These are phyloP conservation scores for Drosophila pseudotalamancana DNA, from an alignment of 2,888 invertebrate genomes.

Conservation along the genomic window DNA sequence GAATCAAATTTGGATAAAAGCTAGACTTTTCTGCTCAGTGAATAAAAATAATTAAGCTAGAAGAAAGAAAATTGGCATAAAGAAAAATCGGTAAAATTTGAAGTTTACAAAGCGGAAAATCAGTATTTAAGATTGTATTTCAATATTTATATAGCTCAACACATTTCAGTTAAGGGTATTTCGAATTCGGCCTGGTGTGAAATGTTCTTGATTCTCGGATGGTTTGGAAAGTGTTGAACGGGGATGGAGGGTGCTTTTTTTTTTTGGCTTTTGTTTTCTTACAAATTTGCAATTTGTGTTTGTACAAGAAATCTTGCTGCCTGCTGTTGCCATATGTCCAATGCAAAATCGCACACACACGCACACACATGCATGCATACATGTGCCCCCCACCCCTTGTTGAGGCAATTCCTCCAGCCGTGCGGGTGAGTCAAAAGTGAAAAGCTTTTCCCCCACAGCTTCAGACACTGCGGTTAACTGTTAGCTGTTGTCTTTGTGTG, in stretches of 20 bases:
- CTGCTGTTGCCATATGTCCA: slow-evolving; percentile 65
- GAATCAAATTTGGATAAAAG: too few relatives aligned
- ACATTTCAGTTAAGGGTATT: slow-evolving; percentile 10
- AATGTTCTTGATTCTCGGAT: too few relatives aligned
- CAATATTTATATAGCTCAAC: too few relatives aligned
- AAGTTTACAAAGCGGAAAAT: too few relatives aligned
- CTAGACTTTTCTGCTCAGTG: too few relatives aligned
- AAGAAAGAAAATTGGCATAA: too few relatives aligned
- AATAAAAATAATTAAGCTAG: too few relatives aligned
- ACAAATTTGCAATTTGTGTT: slow-evolving; percentile 67
- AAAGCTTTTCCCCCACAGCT: slow-evolving; percentile 12
- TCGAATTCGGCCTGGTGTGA: not conserved
- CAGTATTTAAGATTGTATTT: too few relatives aligned
- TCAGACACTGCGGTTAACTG: not conserved
- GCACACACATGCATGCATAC: not conserved
- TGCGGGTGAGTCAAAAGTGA: slow-evolving; percentile 47
- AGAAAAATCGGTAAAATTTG: too few relatives aligned
- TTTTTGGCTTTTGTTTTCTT: slow-evolving; percentile 25
- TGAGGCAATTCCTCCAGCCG: not conserved
- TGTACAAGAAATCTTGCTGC: slow-evolving; percentile 50
- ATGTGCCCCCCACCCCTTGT: not conserved
- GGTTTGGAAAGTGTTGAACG: too few relatives aligned
- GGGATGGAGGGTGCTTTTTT: not conserved
- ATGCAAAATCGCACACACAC: slow-evolving; percentile 19
- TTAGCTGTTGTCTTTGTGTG: slow-evolving; percentile 16